Evolutionary conservation across 2,888 invertebrate species (phyloP), one percentile per base, ranked within the genome.

Genomic region (Endomychus coccineus): DNA sequence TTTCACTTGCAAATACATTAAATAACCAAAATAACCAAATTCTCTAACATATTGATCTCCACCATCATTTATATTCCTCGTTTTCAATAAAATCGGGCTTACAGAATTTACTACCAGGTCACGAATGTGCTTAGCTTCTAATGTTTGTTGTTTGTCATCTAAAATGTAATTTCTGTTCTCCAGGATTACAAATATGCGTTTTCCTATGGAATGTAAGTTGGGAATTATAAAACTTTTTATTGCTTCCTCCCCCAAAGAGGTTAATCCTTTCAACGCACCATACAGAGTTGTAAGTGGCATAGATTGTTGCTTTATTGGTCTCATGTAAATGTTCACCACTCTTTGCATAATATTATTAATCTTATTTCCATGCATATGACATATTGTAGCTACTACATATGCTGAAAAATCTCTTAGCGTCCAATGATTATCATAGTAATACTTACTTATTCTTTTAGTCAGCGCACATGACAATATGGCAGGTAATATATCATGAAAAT

Each of bases 371-470:
- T 54, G 51, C 21, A 36, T 46, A 17, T 52, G 43, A 33, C 55
- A 55, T 27, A 57, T 50, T 4, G 49, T 39, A 4, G 48, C 50
- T 2, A 52, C 47, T 12, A 57, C 45, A 40, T 51, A 52, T 9
- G 54, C 49, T 15, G 58, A 52, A 46, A 58, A 58, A 40, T 58
- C 56, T 33, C 59, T 37, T 19, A 59, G 45, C 7, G 54, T 55
- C 59, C 59, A 59, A 23, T 59, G 59, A 30, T 59, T 59, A 34
- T 59, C 58, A 16, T 54, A 46, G 25, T 50, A 50, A 42, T 56
- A 54, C 44, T 54, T 58, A 39, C 54, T 52, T 15, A 57, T 54
- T 45, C 48, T 51, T 30, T 44, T 52, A 2, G 56, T 43, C 21
- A 59, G 21, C 2, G 44, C 49, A 39, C 59, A 59, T 2, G 58